These are phyloP conservation scores for Prochilodus magdalenae DNA, from an alignment of 2,113 vertebrate genomes.

Conservation along the genomic window DNA sequence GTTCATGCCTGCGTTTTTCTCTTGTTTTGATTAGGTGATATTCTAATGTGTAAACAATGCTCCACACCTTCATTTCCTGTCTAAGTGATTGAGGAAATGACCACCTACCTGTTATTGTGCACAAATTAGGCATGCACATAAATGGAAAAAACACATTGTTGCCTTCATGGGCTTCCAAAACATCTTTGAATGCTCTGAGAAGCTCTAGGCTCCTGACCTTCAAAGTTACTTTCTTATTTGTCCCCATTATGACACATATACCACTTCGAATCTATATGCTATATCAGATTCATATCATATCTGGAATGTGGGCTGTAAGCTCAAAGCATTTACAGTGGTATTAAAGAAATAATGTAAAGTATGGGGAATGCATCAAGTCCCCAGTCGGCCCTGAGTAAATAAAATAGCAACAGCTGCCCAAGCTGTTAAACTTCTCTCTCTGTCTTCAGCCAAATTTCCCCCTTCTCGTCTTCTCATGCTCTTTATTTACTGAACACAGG, in stretches of 20 bases:
- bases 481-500: constrained; percentile 76
- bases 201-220: background rate
- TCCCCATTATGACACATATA: background rate
- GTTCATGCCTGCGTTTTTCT: constrained; percentile 48
- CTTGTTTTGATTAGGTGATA: constrained; percentile 68
- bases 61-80: constrained; percentile 77
- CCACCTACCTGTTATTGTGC: constrained; percentile 77
- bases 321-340: background rate
- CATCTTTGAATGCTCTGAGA: constrained; percentile 13
- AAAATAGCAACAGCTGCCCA: constrained; percentile 69
- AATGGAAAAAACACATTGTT: constrained; percentile 69
- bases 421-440: constrained; percentile 55
- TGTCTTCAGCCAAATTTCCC: constrained; percentile 52
- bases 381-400: constrained; percentile 73
- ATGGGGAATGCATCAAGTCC: constrained; percentile 61
- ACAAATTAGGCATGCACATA: constrained; percentile 69
- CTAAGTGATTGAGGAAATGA: constrained; percentile 76
- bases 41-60: constrained; percentile 60
- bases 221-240: constrained; percentile 10
- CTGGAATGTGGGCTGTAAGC: background rate
- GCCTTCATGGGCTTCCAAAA: constrained; percentile 36
- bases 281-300: constrained; percentile 42
- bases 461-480: constrained; percentile 69
- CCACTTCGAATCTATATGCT: constrained; percentile 35
- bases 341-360: constrained; percentile 71